A percentile compares a stretch with the other conserved stretches of the same genome.
Evolutionary conservation across 1,140 invertebrate genomes (phyloP).

Genomic region (Sarcophaga peregrina): DNA sequence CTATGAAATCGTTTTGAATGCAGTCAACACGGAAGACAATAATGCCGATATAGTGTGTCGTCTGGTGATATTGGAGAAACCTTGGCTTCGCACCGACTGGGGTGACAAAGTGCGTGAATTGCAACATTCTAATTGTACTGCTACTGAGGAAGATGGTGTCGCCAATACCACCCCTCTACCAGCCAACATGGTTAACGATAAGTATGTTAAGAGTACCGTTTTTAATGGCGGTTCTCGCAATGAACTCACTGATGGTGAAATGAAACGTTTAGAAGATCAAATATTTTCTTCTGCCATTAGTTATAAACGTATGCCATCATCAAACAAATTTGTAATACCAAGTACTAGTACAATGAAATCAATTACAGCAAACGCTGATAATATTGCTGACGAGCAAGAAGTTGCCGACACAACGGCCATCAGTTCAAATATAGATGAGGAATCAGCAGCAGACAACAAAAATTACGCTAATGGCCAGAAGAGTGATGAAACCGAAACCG

Average conservation of each 20-base stretch:
- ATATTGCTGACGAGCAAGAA: constrained; percentile 14
- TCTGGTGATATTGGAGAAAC: constrained; percentile 62
- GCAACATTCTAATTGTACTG: constrained; percentile 59
- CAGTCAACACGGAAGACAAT: constrained; percentile 56
- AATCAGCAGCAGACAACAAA: neutral
- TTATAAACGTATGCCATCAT: constrained; percentile 32
- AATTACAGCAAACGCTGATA: constrained; percentile 40
- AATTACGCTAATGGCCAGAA: constrained; percentile 20
- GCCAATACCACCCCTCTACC: constrained; percentile 50
- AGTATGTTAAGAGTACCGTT: constrained; percentile 50
- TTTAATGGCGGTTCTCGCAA: constrained; percentile 63
- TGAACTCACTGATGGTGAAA: constrained; percentile 58
- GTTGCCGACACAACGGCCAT: neutral
- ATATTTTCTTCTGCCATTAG: constrained; percentile 51
- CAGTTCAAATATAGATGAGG: too few species aligned
- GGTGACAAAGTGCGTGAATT: constrained; percentile 62
- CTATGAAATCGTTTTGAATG: constrained; percentile 62
- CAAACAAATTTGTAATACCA: constrained; percentile 23
- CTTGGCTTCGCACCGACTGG: constrained; percentile 63
- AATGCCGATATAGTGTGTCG: constrained; percentile 59
- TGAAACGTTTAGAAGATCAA: constrained; percentile 59
- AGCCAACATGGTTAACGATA: constrained; percentile 49
- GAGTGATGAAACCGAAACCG: constrained; percentile 26
- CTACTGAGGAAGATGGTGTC: constrained; percentile 50
- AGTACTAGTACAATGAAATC: neutral